Conservation (phyloP, 1,140 invertebrate genomes). For the Phthorimaea operculella region DNA sequence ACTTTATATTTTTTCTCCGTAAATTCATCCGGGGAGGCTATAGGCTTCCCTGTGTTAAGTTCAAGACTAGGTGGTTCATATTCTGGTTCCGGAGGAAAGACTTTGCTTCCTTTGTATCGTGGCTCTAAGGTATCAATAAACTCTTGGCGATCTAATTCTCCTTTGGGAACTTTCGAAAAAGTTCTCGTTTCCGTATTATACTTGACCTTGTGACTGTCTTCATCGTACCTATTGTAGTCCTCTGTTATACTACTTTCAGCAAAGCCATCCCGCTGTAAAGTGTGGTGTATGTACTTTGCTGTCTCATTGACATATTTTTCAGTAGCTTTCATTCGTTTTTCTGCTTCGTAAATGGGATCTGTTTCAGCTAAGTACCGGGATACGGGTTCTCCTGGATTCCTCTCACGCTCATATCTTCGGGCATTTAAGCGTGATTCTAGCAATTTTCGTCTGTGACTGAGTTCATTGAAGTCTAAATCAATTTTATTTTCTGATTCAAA, state of each 20-base stretch:
- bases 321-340: conserved; percentile 62
- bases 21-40: conserved; percentile 70
- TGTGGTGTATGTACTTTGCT: conserved; percentile 62
- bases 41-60: conserved; percentile 69
- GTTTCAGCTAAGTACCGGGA: conserved; percentile 59
- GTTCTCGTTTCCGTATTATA: conserved; percentile 50
- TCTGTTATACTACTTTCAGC: conserved; percentile 50
- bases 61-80: conserved; percentile 74
- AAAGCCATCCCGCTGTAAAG: conserved; percentile 55
- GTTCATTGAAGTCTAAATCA: conserved; percentile 66
- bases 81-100: conserved; percentile 67
- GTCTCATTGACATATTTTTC: conserved; percentile 68
- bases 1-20: conserved; percentile 62
- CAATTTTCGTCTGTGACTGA: conserved; percentile 78
- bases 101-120: conserved; percentile 40
- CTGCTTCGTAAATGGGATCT: conserved; percentile 64
- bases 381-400: conserved; percentile 47
- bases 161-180: conserved; percentile 55
- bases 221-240: conserved; percentile 53
- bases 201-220: conserved; percentile 47
- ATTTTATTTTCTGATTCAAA: conserved; percentile 59
- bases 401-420: conserved; percentile 62
- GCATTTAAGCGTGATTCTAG: conserved; percentile 78
- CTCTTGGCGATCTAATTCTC: conserved; percentile 69
- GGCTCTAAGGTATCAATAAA: conserved; percentile 54